Evolutionary conservation across 1,140 invertebrate species (phyloP).

Genomic region (Saccostrea cuccullata): DNA sequence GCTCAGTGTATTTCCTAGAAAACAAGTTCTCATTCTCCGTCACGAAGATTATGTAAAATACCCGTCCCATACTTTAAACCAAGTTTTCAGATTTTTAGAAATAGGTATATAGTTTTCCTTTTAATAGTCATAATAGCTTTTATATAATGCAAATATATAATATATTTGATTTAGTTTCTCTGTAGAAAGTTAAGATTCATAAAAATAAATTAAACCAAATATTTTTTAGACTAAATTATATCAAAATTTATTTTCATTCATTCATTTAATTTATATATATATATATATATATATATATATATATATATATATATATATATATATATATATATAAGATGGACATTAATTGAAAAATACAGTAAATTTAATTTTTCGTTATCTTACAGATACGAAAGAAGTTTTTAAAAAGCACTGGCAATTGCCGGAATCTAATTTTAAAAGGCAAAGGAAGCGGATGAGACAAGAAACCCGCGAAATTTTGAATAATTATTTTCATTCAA

Average conservation of each 20-base stretch:
- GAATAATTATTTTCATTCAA: neutral
- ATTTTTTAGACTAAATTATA: too few species aligned
- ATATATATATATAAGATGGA: neutral
- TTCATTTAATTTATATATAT: too few species aligned
- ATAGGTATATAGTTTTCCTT: neutral
- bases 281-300: too few species aligned
- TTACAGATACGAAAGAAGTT: neutral
- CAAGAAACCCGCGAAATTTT: neutral
- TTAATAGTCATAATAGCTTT: too few species aligned
- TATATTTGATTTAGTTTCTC: too few species aligned
- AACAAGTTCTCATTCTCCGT: conserved; percentile 27
- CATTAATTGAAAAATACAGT: neutral
- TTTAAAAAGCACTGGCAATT: neutral
- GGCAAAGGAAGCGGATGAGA: neutral
- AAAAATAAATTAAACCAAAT: too few species aligned
- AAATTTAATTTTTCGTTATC: neutral
- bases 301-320: too few species aligned
- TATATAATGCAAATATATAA: too few species aligned
- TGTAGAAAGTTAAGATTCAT: too few species aligned
- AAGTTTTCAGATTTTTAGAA: neutral
- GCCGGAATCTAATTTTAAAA: neutral
- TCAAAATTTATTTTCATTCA: too few species aligned
- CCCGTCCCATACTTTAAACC: neutral
- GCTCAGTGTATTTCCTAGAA: conserved; percentile 39
- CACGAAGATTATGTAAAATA: neutral